phyloP scores from a whole-genome alignment of 1,140 invertebrate species.

The Cyclargus thomasi region DNA sequence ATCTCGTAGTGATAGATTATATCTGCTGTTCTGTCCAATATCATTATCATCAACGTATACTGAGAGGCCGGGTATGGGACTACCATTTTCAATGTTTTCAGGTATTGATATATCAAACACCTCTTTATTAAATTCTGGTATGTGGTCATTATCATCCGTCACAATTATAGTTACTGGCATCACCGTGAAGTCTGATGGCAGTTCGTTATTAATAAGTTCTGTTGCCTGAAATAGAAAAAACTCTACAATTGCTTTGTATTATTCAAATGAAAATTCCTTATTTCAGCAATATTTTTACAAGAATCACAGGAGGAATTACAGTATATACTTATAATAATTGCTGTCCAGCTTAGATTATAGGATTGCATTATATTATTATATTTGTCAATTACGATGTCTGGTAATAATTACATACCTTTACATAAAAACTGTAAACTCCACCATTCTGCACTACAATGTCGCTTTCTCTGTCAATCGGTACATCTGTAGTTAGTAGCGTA shows the following conservation, averaged over 20 bases:
- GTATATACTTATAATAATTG: slow-evolving; percentile 7
- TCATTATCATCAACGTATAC: slow-evolving; percentile 86
- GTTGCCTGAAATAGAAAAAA: slow-evolving; percentile 76
- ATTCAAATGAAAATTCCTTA: not conserved
- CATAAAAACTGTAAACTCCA: slow-evolving; percentile 84
- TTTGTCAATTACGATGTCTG: too few relatives aligned
- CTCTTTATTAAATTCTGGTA: slow-evolving; percentile 83
- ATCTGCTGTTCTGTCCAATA: slow-evolving; percentile 85
- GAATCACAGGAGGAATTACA: too few relatives aligned
- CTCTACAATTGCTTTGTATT: not conserved
- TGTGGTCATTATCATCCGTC: slow-evolving; percentile 89
- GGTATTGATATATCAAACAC: slow-evolving; percentile 83
- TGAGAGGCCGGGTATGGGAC: slow-evolving; percentile 82
- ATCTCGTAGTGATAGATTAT: slow-evolving; percentile 79
- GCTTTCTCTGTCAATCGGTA: slow-evolving; percentile 84
- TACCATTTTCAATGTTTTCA: slow-evolving; percentile 84
- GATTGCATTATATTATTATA: too few relatives aligned
- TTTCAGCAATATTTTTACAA: not conserved
- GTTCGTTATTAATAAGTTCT: slow-evolving; percentile 83
- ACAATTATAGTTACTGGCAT: slow-evolving; percentile 87
- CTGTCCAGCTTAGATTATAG: too few relatives aligned
- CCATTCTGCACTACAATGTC: slow-evolving; percentile 83
- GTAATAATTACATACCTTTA: slow-evolving; percentile 70
- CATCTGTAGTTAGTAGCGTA: slow-evolving; percentile 78
- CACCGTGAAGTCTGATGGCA: slow-evolving; percentile 80